A percentile compares a stretch with the other conserved stretches of the same genome.
These are phyloP conservation scores for Argentina silus DNA, from an alignment of 2,797 vertebrate genomes.

Conservation along the genomic window DNA sequence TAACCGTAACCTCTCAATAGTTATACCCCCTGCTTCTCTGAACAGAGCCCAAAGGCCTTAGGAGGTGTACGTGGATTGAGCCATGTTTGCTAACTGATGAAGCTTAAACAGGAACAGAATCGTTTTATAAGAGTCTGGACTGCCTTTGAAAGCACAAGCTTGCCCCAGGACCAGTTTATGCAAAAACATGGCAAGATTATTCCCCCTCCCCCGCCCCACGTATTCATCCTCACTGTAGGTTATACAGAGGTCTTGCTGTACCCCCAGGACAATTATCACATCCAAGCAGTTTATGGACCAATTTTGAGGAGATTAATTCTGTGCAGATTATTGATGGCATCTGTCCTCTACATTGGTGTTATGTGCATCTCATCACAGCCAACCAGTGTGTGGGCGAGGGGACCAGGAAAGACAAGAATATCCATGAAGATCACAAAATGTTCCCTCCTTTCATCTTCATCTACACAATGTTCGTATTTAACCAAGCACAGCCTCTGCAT, in stretches of 20 bases:
- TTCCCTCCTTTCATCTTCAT: constrained; percentile 55
- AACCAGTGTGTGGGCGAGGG: constrained; percentile 47
- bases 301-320: constrained; percentile 74
- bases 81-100: constrained; percentile 29
- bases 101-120: constrained; percentile 43
- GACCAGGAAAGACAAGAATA: constrained; percentile 44
- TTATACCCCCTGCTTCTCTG: constrained; percentile 37
- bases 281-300: constrained; percentile 41
- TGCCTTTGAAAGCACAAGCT: constrained; percentile 41
- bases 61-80: constrained; percentile 36
- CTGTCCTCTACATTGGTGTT: constrained; percentile 84
- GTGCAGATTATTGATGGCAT: constrained; percentile 82
- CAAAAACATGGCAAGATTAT: constrained; percentile 50
- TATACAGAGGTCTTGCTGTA: constrained; percentile 57
- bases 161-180: constrained; percentile 59
- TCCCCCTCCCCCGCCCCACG: constrained; percentile 38
- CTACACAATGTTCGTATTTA: constrained; percentile 45
- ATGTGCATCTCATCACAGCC: constrained; percentile 73
- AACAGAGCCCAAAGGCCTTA: constrained; percentile 36
- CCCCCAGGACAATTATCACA: constrained; percentile 42
- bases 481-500: constrained; percentile 43
- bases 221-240: constrained; percentile 60
- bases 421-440: constrained; percentile 41
- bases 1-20: constrained; percentile 22
- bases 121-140: constrained; percentile 45